Base-by-base conservation (phyloP, 2,797 vertebrate species). In the Molossus molossus region DNA sequence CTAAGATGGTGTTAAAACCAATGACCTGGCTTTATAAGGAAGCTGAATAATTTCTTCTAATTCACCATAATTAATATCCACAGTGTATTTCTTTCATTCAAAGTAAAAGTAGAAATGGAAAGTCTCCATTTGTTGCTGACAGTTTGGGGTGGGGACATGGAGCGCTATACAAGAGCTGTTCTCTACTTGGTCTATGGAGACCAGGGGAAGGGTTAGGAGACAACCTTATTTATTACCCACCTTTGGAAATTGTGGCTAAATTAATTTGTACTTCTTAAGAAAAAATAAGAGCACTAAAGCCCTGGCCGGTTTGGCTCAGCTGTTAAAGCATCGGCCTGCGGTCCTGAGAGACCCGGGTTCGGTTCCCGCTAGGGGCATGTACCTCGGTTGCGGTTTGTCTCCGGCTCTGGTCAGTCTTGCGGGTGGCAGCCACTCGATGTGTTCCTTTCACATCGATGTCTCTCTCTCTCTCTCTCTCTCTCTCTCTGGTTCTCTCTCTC, bases 191-290 rank as follows among this genome's bases (percentile, higher is more conserved):
- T 90, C 1, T 8, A 9, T 20, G 29, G 37, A 77, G 27, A 57
- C 45, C 25, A 21, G 20, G 5, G 20, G 18, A 83, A 58, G 17
- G 2, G 0, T 14, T 7, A 25, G 37, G 37, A 93, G 58, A 50
- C 20, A 76, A 87, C 64, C 29, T 79, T 60, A 23, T 65, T 85
- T 27, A 67, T 13, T 53, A 37, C 17, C 21, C n/a, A 65, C 45
- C 55, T 64, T 89, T 79, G 23, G 86, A 94, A 90, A 92, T 23
- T 75, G 25, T 77, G 72, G 57, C n/a, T 88, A 88, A 83, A 90
- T 67, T 77, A 89, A 93, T 67, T 17, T 92, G 57, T 48, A 9
- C 20, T 33, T 92, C 57, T 95, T 82, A 86, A 89, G 33, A 87
- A 45, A 79, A 73, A 62, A 40, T 55, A 80, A 89, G 20, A 50